Evolutionary conservation across 1,140 invertebrate species (phyloP), one percentile per base, ranked within the genome.

Genomic region (Drosophila mauritiana): DNA sequence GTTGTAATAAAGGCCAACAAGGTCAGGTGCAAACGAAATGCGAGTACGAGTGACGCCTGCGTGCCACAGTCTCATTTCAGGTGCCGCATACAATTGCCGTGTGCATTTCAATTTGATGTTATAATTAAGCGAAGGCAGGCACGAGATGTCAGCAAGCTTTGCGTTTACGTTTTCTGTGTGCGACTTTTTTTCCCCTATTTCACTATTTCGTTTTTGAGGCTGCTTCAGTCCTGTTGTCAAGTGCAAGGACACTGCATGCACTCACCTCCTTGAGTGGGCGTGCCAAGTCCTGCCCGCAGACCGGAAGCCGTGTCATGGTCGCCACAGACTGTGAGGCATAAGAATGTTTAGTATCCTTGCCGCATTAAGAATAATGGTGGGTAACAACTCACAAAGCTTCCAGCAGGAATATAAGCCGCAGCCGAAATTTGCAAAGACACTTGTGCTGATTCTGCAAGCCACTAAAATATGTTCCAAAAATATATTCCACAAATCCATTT

Each of bases 1-100:
- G 76, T 73, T 68, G 70, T 80, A 80, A 80, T 80, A 48, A 74
- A 63, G 52, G 77, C 53, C 73, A 64, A 58, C 70, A 80, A 80
- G 78, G 78, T 80, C 78, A 80, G 77, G 69, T 52, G 48, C 48
- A 51, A 34, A 42, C 45, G 48, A 20, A 25, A 11, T 48, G 46
- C 45, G 20, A 51, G 36, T 51, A 61, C 37, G 42, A 48, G 67
- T 52, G 51, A 70, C 58, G 70, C 55, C 78, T 80, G 77, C 78
- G 69, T 75, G 78, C 64, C 67, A 70, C 39, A 56, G 64, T 56
- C 67, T 46, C 67, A 70, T 70, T 70, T 70, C 67, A 70, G 67
- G 67, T 70, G 67, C 36, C 42, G 36, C 67, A 57, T n/a, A 57
- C 67, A 70, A 70, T 70, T 70, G 67, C 69, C 69, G 68, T 70